Evolutionary conservation across 2,113 vertebrate genomes (phyloP).

Genomic region (Protobothrops flavoviridis): DNA sequence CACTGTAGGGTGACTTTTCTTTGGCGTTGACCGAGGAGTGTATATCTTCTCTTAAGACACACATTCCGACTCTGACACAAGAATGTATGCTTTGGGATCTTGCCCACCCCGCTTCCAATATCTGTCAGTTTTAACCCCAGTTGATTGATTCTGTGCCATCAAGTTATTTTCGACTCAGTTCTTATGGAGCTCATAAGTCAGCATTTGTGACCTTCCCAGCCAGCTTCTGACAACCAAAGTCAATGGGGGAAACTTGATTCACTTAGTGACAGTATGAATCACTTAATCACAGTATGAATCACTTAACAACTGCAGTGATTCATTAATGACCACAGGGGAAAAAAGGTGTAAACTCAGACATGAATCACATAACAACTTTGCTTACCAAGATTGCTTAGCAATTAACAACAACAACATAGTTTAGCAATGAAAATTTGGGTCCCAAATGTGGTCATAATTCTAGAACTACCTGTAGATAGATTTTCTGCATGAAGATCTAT

Average conservation of each 20-base stretch:
- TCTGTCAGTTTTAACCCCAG: neutral
- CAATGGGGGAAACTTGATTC: too few relatives aligned
- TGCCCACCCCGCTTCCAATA: neutral
- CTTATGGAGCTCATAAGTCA: neutral
- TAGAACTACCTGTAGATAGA: neutral
- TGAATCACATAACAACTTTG: too few relatives aligned
- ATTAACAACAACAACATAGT: neutral
- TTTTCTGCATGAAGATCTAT: neutral
- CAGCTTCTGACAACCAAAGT: too few relatives aligned
- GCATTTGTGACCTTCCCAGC: too few relatives aligned
- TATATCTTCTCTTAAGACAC: neutral
- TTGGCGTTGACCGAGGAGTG: neutral
- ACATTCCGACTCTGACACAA: neutral
- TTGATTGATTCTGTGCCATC: neutral
- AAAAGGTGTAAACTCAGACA: too few relatives aligned
- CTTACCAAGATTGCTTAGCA: too few relatives aligned
- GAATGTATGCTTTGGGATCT: neutral
- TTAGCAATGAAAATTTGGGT: neutral
- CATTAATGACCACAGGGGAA: too few relatives aligned
- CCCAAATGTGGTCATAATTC: neutral
- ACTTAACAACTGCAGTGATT: too few relatives aligned
- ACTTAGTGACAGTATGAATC: too few relatives aligned
- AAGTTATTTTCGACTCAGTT: neutral
- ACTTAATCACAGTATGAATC: too few relatives aligned
- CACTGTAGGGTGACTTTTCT: neutral